Evolutionary conservation across 2,113 vertebrate species (phyloP), one percentile per base, ranked within the genome.

Genomic region (Tonatia bakeri): DNA sequence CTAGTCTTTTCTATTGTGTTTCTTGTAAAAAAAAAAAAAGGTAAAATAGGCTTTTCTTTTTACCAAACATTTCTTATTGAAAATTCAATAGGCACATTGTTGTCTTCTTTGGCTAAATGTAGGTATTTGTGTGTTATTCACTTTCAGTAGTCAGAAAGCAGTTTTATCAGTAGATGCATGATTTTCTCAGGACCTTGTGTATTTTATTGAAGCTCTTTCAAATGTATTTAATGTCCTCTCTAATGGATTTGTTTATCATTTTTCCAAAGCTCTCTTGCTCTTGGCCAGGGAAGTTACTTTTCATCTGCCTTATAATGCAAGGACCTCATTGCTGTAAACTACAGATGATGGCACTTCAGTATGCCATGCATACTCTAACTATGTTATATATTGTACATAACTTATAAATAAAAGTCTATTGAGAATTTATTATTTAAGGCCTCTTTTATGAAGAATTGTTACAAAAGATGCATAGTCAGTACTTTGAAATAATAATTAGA

Each of bases 241-340:
- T 97, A 94, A 96, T 91, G 50, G 88, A 83, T 91, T 92, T 96
- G 54, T 88, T 92, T 95, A 54, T 88, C 76, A 93, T 80, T 94
- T 79, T 22, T 52, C 47, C 47, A 52, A 70, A 91, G 7, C 26
- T 75, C 28, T 76, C 40, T 86, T 96, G 69, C 40, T 72, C 20
- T 72, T 94, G 2, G 31, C 50, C n/a, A 69, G 54, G n/a, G 16
- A 95, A 76, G 45, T 79, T 94, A 83, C 50, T 94, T 96, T 95
- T 91, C 38, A 93, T 88, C 92, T 96, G 47, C 52, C 31, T 91
- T 97, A 72, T 45, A 73, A 54, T 54, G 20, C n/a, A 8, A 76
- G 69, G 31, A 91, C 7, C 26, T 95, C 31, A 43, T 45, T 91
- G 17, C 20, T 94, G 1, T 59, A 75, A 87, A 80, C 38, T 87